phyloP scores from a whole-genome alignment of 1,140 invertebrate species.

The Conus betulinus region DNA sequence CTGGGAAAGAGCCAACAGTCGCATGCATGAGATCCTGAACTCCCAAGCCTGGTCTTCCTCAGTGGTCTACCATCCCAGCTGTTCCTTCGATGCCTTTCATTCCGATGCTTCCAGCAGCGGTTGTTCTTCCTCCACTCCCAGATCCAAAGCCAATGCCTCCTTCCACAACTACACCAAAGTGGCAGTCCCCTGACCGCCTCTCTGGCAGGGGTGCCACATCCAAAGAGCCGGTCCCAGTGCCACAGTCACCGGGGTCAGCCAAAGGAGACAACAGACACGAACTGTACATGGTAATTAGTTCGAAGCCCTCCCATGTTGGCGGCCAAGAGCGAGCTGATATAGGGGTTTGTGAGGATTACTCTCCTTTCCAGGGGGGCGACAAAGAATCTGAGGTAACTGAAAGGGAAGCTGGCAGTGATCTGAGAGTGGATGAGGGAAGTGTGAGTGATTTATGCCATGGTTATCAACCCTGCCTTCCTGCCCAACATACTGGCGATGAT shows the following conservation, averaged over 20 bases:
- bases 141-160: neutral
- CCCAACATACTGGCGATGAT: neutral
- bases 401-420: neutral
- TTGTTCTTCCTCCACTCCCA: constrained; percentile 14
- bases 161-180: neutral
- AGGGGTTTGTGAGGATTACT: neutral
- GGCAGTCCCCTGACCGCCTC: no score
- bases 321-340: neutral
- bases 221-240: neutral
- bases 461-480: neutral
- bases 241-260: neutral
- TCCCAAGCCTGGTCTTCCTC: neutral
- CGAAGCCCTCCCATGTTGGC: neutral
- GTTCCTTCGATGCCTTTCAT: neutral
- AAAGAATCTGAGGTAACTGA: neutral
- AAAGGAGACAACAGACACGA: neutral
- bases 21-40: neutral
- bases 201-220: neutral
- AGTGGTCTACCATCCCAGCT: neutral
- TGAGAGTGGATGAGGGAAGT: constrained; percentile 16
- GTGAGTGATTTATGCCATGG: neutral
- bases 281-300: constrained; percentile 22
- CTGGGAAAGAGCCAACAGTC: neutral
- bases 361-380: neutral
- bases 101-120: constrained; percentile 14